A percentile compares a stretch with the other conserved stretches of the same genome.
phyloP scores from a whole-genome alignment of 2,113 vertebrate species.

The Corythornis cristatus region DNA sequence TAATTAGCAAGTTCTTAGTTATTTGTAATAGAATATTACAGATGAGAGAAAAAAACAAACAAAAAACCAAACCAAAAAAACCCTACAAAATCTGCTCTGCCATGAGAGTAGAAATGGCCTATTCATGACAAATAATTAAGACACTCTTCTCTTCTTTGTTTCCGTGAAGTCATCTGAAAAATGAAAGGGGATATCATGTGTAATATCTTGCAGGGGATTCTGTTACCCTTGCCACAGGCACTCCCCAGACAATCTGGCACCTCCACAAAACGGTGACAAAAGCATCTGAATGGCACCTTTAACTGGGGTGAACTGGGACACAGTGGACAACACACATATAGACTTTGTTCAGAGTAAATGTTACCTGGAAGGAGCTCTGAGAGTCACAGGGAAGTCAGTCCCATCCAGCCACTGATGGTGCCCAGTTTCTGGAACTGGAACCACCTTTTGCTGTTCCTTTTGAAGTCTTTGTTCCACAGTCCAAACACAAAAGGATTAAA shows the following conservation, averaged over 20 bases:
- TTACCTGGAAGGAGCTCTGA: not conserved
- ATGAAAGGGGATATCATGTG: not conserved
- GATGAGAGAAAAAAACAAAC: not conserved
- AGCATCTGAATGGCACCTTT: not conserved
- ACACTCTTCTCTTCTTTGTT: not conserved
- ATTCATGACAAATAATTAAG: not conserved
- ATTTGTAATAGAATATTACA: not conserved
- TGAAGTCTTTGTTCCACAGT: not conserved
- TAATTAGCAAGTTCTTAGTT: not conserved
- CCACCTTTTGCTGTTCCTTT: not conserved
- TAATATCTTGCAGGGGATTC: not conserved
- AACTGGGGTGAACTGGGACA: not conserved
- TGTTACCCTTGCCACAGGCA: not conserved
- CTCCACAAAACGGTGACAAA: not conserved
- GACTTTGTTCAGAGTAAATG: not conserved
- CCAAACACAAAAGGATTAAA: not conserved
- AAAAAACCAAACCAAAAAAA: no score
- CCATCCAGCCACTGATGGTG: not conserved
- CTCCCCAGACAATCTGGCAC: not conserved
- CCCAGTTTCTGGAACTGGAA: not conserved
- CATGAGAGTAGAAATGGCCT: not conserved
- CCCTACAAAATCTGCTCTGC: not conserved
- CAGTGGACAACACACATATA: rapidly evolving
- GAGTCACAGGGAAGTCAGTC: not conserved
- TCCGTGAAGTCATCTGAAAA: not conserved